Base-by-base conservation (phyloP, 2,888 invertebrate genomes). In the Drosophila aldrichi region DNA sequence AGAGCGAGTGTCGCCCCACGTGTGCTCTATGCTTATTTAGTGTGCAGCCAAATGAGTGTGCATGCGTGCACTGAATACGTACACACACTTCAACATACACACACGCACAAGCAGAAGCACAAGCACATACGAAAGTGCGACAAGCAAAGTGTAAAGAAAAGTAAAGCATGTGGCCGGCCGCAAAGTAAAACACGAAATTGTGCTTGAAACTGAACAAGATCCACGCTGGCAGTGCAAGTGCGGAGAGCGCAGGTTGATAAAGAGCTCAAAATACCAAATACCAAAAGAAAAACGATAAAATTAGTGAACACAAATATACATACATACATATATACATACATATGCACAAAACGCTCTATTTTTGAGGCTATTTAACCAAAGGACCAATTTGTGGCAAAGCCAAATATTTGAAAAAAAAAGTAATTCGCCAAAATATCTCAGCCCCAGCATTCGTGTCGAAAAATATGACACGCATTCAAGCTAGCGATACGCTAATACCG, bases 391-490 rank as follows among this genome's bases (percentile, higher is more conserved):
- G 8, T 7, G 41, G 18, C 25, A 22, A 34, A 48, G 25, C 20
- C n/a, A 20, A 10, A n/a, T 22, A 36, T n/a, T 38, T 16, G n/a
- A 22, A 38, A 52, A 10, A 10, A 29, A 16, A 41, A 41, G 20
- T 22, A 54, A 38, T 12, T 52, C 38, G 12, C 29, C 9, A 41
- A 41, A 41, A 20, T 41, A 14, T n/a, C 38, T 25, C 6, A 38
- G 16, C 16, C 10, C 1, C 38, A n/a, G 32, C 32, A 34, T 32
- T 49, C 32, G 49, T 18, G 18, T 18, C 22, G 1, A 25, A 36
- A 20, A 52, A 38, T 22, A 93, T 93, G 93, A 90, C 93, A 72
- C 93, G 93, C 66, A 90, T 93, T 74, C 90, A 92, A 72, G 91
- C 90, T 63, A 82, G 90, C 74, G 92, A 93, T 76, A 88, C 90